Percentiles rank a stretch among this genome's conserved stretches.
phyloP scores from a whole-genome alignment of 2,113 vertebrate genomes.

The Plectropomus leopardus region DNA sequence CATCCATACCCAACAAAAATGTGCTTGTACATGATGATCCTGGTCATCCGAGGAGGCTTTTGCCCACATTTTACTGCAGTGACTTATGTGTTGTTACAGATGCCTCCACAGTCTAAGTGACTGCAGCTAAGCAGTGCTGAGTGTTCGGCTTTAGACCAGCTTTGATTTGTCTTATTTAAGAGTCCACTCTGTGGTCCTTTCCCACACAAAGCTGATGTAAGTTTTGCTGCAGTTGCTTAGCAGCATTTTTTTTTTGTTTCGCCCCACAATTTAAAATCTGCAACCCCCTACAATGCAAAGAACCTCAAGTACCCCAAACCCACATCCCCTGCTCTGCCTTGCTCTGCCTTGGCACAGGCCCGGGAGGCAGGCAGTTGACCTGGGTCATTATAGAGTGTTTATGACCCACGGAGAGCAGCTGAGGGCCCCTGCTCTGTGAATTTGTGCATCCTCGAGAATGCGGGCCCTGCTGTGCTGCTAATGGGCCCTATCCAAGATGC shows the following conservation, averaged over 20 bases:
- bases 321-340: slow-evolving; percentile 36
- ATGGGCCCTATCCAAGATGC: slow-evolving; percentile 72
- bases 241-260: slow-evolving; percentile 61
- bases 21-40: slow-evolving; percentile 15
- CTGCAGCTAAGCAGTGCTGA: slow-evolving; percentile 62
- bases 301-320: slow-evolving; percentile 38
- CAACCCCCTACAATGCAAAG: slow-evolving; percentile 18
- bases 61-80: slow-evolving; percentile 42
- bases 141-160: slow-evolving; percentile 65
- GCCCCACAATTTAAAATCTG: slow-evolving; percentile 9
- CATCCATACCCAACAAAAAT: slow-evolving; percentile 28
- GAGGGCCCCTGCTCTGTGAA: slow-evolving; percentile 57
- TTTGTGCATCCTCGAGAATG: slow-evolving; percentile 72
- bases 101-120: slow-evolving; percentile 66
- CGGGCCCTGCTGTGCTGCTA: slow-evolving; percentile 73
- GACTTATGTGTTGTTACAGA: slow-evolving; percentile 67
- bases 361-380: slow-evolving; percentile 67
- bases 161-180: slow-evolving; percentile 79
- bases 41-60: slow-evolving; percentile 39
- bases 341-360: slow-evolving; percentile 66
- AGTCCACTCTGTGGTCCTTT: slow-evolving; percentile 73
- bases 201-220: slow-evolving; percentile 75
- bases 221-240: slow-evolving; percentile 81
- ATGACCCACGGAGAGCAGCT: slow-evolving; percentile 74
- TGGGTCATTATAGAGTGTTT: slow-evolving; percentile 74